Base-by-base conservation (phyloP, 35 echinoderm and acorn worm species). In the Heliocidaris erythrogramma region DNA sequence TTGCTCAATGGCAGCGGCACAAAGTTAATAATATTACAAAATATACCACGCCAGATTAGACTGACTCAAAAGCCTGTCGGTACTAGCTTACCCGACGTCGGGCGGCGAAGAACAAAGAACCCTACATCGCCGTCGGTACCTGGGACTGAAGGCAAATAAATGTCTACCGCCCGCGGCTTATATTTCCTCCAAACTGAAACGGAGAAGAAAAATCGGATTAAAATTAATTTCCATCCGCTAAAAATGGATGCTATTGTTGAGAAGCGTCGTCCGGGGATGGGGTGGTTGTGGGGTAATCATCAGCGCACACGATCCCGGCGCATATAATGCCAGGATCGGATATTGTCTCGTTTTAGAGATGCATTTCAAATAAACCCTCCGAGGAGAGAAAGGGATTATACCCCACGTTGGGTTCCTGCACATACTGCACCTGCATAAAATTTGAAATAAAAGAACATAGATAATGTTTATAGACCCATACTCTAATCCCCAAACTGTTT, bases 81-180 rank as follows among this genome's bases (percentile, higher is more conserved):
- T 89, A 5, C 87, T 32, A 13, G 87, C 87, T 89, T 89, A 27
- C 31, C 47, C 31, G 87, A 48, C 24, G 65, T 31, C 47, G 29
- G 87, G 29, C 87, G 87, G 87, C 87, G 87, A 89, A 89, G 87
- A 89, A 89, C 30, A 89, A 89, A 89, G 47, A 24, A 21, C 18
- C 65, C 30, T 32, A 47, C 87, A 89, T 48, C 87, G 87, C 87
- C 87, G 31, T 7, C 30, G 87, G 87, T 89, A 89, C 87, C 31
- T 89, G 87, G 87, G 87, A 89, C 87, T 32, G 7, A 89, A 89
- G 87, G 87, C 87, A 89, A 89, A 89, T 89, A 89, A 89, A 32
- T 48, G 87, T 89, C 87, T 89, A 48, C 87, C 87, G 87, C 87
- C 87, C 87, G 87, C 31, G 87, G 87, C 87, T 89, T 14, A 5